Conservation (phyloP, 2,113 vertebrate genomes). For the Thomomys bottae region DNA sequence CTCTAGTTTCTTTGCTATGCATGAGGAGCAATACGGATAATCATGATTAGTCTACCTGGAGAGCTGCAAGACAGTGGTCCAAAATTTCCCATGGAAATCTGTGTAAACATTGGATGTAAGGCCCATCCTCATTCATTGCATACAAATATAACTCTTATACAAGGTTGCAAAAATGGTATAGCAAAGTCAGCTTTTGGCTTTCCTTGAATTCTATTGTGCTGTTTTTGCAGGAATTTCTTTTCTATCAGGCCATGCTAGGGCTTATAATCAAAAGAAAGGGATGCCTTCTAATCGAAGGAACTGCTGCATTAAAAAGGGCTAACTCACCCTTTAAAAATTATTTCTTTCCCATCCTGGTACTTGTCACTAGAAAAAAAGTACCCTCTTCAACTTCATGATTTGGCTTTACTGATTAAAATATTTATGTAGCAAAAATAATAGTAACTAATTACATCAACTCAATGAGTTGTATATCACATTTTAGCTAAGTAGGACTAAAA, state of each 20-base stretch:
- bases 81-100: neutral
- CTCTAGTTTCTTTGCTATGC: neutral
- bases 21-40: neutral
- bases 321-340: too few species aligned
- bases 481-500: constrained; percentile 61
- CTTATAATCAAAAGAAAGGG: neutral
- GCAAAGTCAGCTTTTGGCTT: neutral
- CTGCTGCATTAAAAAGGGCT: neutral
- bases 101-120: neutral
- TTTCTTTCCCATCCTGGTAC: neutral
- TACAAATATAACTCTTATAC: neutral
- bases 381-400: too few species aligned
- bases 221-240: neutral
- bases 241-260: neutral
- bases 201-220: neutral
- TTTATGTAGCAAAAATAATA: constrained; percentile 61
- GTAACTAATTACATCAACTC: constrained; percentile 64
- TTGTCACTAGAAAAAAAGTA: constrained; percentile 39
- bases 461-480: constrained; percentile 23
- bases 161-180: neutral
- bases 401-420: constrained; percentile 54
- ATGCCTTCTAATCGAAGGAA: neutral
- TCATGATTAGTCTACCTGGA: neutral
- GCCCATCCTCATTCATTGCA: neutral
- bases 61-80: neutral